A percentile compares a stretch with the other conserved stretches of the same genome.
These are phyloP conservation scores for Melanotaenia pygmaea DNA, from an alignment of 2,797 vertebrate species.

Conservation along the genomic window DNA sequence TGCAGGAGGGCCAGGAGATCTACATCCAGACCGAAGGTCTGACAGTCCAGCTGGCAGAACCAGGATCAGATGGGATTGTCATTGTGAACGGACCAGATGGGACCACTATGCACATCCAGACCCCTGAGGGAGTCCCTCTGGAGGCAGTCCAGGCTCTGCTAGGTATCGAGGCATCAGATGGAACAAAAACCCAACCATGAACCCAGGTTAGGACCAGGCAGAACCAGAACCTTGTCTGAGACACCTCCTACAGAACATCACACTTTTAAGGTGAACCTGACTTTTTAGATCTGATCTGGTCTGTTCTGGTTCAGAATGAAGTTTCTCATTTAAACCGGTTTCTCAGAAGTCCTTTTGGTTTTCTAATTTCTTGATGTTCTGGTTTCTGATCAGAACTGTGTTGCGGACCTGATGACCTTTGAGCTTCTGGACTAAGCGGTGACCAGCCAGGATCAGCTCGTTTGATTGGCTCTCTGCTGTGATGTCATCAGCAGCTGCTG, in stretches of 20 bases:
- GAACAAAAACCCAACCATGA: conserved; percentile 67
- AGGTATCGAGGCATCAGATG: conserved; percentile 78
- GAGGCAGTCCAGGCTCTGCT: conserved; percentile 86
- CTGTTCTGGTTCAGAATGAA: conserved; percentile 1
- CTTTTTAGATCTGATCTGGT: too few species aligned
- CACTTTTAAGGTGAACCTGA: too few species aligned
- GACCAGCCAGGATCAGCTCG: neutral
- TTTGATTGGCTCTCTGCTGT: conserved; percentile 25
- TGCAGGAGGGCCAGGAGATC: conserved; percentile 81
- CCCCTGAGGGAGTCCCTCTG: conserved; percentile 80
- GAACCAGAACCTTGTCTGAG: conserved; percentile 2
- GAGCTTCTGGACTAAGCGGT: neutral
- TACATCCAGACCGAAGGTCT: conserved; percentile 86
- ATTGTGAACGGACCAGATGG: conserved; percentile 82
- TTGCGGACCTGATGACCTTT: neutral
- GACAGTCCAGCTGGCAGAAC: conserved; percentile 81
- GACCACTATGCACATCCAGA: conserved; percentile 84
- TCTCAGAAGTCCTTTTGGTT: neutral
- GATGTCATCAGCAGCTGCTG: conserved; percentile 49
- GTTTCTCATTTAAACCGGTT: neutral
- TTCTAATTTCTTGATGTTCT: too few species aligned
- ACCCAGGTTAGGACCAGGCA: neutral
- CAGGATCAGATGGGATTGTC: conserved; percentile 80
- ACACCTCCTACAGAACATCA: neutral
- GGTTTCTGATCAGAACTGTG: neutral